Conservation (phyloP, 2,888 invertebrate species). For the Himalopsyche japonica region DNA sequence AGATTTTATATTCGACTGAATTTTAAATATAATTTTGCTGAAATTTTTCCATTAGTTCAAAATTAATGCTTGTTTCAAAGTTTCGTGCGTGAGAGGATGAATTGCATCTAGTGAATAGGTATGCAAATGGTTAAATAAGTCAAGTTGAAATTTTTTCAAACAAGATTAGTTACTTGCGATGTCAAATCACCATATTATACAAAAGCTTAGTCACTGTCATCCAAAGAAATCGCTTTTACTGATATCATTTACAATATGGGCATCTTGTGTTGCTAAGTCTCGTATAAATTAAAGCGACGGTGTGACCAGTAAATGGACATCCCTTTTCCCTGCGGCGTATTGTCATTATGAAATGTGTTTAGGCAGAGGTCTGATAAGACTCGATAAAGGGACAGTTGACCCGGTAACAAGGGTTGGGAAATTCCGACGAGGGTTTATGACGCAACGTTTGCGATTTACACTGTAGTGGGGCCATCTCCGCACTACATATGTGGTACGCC, state of each 20-base stretch:
- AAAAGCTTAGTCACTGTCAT: not conserved
- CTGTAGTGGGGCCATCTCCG: not conserved
- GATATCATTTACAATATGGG: not conserved
- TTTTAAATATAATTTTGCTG: too few relatives aligned
- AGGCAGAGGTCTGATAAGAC: not conserved
- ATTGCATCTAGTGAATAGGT: too few relatives aligned
- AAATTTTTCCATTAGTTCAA: too few relatives aligned
- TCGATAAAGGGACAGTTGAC: constrained; percentile 1
- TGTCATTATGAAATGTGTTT: not conserved
- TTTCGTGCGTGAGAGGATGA: too few relatives aligned
- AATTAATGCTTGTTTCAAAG: too few relatives aligned
- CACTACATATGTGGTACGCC: not conserved
- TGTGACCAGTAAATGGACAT: not conserved
- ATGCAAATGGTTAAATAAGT: too few relatives aligned
- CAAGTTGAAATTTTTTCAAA: too few relatives aligned
- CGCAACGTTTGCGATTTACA: not conserved
- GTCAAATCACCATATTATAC: not conserved
- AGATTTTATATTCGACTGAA: too few relatives aligned
- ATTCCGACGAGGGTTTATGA: constrained; percentile 5
- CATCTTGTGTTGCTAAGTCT: not conserved
- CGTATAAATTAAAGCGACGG: not conserved
- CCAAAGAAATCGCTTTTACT: not conserved
- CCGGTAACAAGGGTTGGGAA: not conserved
- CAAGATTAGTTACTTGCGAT: not conserved
- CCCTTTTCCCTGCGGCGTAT: not conserved